These are phyloP conservation scores for Neocrepidodera transversa DNA, from an alignment of 2,888 invertebrate genomes.

Conservation along the genomic window DNA sequence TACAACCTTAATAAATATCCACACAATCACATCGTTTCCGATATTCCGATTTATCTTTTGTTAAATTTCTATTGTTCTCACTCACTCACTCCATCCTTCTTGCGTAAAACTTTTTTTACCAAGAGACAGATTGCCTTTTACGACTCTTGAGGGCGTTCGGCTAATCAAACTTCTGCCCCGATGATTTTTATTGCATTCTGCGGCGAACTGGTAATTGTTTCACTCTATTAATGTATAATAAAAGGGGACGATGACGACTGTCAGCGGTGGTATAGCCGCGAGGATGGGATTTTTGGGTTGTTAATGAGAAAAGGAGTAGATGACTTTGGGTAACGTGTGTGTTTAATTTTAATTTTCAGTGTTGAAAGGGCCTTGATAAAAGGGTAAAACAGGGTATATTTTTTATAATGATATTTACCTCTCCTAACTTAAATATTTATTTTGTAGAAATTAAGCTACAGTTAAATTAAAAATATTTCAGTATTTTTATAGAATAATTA, in stretches of 20 bases:
- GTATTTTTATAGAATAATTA: too few species aligned
- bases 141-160: slow-evolving; percentile 16
- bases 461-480: too few species aligned
- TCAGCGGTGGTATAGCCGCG: background rate
- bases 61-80: background rate
- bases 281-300: background rate
- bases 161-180: slow-evolving; percentile 28
- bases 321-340: background rate
- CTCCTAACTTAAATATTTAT: too few species aligned
- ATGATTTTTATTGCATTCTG: slow-evolving; percentile 22
- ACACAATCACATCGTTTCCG: too few species aligned
- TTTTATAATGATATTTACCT: too few species aligned
- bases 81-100: slow-evolving; percentile 7
- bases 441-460: too few species aligned
- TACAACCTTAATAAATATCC: too few species aligned
- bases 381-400: too few species aligned
- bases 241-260: background rate
- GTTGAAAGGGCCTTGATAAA: too few species aligned
- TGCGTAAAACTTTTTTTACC: slow-evolving; percentile 10
- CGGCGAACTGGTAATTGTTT: background rate
- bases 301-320: background rate
- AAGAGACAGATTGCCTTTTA: slow-evolving; percentile 27
- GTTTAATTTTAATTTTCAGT: background rate
- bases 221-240: slow-evolving; percentile 12
- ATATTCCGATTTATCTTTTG: too few species aligned